Evolutionary conservation across 2,888 invertebrate genomes (phyloP).

Genomic region (Acleris laterana): DNA sequence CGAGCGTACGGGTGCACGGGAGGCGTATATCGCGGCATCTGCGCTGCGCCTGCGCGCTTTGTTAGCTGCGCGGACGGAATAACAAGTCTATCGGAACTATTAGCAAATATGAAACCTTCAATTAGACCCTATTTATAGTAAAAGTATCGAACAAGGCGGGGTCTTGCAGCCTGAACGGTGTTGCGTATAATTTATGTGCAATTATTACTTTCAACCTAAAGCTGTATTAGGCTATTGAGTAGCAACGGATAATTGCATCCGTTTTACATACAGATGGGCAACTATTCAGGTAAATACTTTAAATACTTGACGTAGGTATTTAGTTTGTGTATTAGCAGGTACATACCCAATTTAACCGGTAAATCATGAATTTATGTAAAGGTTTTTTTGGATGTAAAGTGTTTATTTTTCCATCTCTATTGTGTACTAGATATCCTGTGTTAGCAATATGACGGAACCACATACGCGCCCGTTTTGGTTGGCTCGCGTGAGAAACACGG

Average conservation of each 20-base stretch:
- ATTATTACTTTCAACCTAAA: conserved; percentile 51
- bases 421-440: conserved; percentile 26
- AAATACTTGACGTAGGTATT: too few species aligned
- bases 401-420: too few species aligned
- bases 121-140: conserved; percentile 61
- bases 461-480: conserved; percentile 44
- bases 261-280: conserved; percentile 34
- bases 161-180: conserved; percentile 38
- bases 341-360: too few species aligned
- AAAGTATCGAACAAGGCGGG: conserved; percentile 38
- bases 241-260: conserved; percentile 43
- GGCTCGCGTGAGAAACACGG: conserved; percentile 60
- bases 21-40: conserved; percentile 70
- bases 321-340: too few species aligned
- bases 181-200: conserved; percentile 49
- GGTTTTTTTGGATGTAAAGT: too few species aligned
- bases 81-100: conserved; percentile 71
- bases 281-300: too few species aligned
- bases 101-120: conserved; percentile 74
- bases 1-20: conserved; percentile 58
- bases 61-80: conserved; percentile 78
- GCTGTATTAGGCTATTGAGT: conserved; percentile 49
- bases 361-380: too few species aligned
- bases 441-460: conserved; percentile 43
- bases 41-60: conserved; percentile 58